Base-by-base conservation (phyloP, 2,797 vertebrate genomes). In the Crenuchus spilurus region DNA sequence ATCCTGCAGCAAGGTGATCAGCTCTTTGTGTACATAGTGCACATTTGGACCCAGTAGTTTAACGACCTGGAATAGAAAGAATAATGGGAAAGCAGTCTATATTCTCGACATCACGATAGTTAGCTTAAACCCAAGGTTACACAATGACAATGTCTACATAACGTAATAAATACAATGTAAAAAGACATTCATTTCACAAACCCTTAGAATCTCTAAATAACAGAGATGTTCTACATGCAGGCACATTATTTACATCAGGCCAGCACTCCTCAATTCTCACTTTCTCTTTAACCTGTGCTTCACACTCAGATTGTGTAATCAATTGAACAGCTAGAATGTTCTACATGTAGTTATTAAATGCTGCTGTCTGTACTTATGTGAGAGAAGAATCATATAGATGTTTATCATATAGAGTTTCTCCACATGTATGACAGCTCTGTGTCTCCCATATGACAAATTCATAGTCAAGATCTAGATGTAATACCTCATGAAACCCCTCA, bases 401-500 rank as follows among this genome's bases (percentile, higher is more conserved):
- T 41, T 55, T 41, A 22, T 55, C 14, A n/a, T n/a, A n/a, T 28
- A 5, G 68, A 18, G 26, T 26, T 24, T 35, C 16, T 14, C 48
- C 10, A 24, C 8, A 39, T 22, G 1, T 30, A 16, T 22, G 8
- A 20, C 20, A 49, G 44, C 14, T 31, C 26, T n/a, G 31, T 4
- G 1, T 4, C 5, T 54, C 24, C 26, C 4, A 49, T 44, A 24
- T 24, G 51, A 6, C 13, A 33, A 57, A 33, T 57, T 5, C 13
- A 28, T 4, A 52, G 35, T 20, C 16, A 3, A 20, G 28, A 6
- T 33, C 24, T n/a, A 16, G 13, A 49, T 26, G 16, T 14, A 1
- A 91, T 87, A 97, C 96, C 94, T 98, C 96, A 84, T 96, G 95
- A 87, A 97, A 97, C 86, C 92, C 95, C 83, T 93, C 88, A 57